Conservation (phyloP, 2,797 vertebrate genomes). For the Gephyroberyx darwinii region DNA sequence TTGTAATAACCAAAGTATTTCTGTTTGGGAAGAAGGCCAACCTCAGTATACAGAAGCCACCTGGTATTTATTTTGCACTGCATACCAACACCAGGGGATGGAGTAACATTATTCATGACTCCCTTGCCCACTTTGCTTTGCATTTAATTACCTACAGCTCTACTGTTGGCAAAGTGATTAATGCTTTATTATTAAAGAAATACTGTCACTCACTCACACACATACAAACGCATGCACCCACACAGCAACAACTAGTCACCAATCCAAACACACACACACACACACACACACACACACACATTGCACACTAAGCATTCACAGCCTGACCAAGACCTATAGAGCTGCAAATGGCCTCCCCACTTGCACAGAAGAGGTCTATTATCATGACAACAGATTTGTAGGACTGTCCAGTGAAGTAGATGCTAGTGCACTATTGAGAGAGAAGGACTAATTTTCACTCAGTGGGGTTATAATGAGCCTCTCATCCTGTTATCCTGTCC, state of each 20-base stretch:
- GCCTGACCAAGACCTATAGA: conserved; percentile 44
- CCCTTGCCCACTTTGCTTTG: conserved; percentile 8
- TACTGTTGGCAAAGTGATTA: conserved; percentile 25
- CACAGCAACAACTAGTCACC: background rate
- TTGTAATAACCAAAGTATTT: background rate
- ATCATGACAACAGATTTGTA: conserved; percentile 68
- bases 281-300: conserved; percentile 7
- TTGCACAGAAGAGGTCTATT: conserved; percentile 58
- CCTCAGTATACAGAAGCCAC: conserved; percentile 19
- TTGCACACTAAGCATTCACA: conserved; percentile 14
- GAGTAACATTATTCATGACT: conserved; percentile 19
- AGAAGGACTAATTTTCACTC: conserved; percentile 72
- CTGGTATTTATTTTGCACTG: conserved; percentile 14
- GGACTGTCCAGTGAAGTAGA: conserved; percentile 67
- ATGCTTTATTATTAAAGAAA: conserved; percentile 23
- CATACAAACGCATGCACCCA: background rate
- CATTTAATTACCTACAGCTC: conserved; percentile 29
- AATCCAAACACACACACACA: background rate
- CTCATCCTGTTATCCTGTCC: conserved; percentile 67
- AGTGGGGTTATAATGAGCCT: conserved; percentile 76
- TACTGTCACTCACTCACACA: conserved; percentile 13
- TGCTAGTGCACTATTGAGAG: conserved; percentile 58
- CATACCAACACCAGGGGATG: background rate
- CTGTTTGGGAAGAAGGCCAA: conserved; percentile 5
- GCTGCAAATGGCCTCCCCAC: conserved; percentile 54